phyloP scores from a whole-genome alignment of 2,797 vertebrate species.

The Takifugu ocellatus region DNA sequence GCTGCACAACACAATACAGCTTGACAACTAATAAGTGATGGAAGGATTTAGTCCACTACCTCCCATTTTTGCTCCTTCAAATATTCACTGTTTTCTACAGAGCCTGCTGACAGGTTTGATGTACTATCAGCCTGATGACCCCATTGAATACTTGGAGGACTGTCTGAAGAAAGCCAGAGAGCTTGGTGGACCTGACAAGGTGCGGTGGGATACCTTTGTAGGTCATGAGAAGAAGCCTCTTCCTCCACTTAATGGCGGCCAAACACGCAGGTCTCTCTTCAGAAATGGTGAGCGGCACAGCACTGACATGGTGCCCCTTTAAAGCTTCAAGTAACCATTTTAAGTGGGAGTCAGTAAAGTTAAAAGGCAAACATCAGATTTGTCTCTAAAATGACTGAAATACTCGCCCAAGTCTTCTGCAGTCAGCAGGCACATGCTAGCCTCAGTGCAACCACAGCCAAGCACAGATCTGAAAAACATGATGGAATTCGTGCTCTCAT shows the following conservation, averaged over 20 bases:
- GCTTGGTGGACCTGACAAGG: conserved; percentile 90
- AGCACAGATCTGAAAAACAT: conserved; percentile 16
- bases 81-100: conserved; percentile 62
- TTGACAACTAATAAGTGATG: conserved; percentile 2
- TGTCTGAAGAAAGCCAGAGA: conserved; percentile 93
- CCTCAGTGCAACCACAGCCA: conserved; percentile 4
- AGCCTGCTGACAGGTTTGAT: conserved; percentile 96
- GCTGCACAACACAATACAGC: conserved; percentile 2
- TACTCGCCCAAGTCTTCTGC: neutral
- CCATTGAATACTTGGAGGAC: conserved; percentile 92
- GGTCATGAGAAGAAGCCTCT: conserved; percentile 94
- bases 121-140: conserved; percentile 94
- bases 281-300: conserved; percentile 86
- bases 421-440: neutral
- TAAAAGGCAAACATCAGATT: neutral
- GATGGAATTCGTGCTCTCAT: neutral
- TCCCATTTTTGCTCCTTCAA: conserved; percentile 2
- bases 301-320: neutral
- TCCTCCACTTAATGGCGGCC: conserved; percentile 92
- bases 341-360: neutral
- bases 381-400: neutral
- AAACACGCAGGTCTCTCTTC: conserved; percentile 90
- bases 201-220: conserved; percentile 97
- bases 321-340: neutral
- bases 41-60: conserved; percentile 4